Conservation (phyloP, 2,113 vertebrate genomes). For the Tapirus terrestris region DNA sequence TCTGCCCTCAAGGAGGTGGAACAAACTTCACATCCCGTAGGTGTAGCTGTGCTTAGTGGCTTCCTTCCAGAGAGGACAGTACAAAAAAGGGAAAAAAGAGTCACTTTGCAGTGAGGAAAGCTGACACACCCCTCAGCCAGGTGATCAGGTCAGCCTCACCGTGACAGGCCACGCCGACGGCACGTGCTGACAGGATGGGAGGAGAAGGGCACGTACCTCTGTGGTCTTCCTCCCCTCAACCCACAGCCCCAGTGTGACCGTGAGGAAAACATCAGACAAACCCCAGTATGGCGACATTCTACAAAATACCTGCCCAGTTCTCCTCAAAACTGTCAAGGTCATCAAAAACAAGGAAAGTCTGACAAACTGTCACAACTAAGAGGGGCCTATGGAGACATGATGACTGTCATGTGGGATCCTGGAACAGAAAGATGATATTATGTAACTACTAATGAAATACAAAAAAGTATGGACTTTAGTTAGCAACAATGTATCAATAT, state of each 20-base stretch:
- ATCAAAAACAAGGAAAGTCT: not conserved
- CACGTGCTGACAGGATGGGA: accelerated
- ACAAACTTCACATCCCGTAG: accelerated
- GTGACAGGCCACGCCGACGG: accelerated
- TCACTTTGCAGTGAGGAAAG: accelerated
- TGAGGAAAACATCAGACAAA: not conserved
- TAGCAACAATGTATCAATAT: accelerated
- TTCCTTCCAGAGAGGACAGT: too few species aligned
- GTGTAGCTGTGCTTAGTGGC: not conserved
- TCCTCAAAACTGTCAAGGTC: not conserved
- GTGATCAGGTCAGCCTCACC: not conserved
- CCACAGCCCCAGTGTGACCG: accelerated
- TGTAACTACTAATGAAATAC: accelerated
- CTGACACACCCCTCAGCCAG: not conserved
- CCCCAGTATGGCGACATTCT: not conserved
- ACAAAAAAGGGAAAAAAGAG: not conserved
- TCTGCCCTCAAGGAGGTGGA: not conserved
- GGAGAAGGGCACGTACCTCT: accelerated
- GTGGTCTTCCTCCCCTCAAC: not conserved
- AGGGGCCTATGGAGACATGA: not conserved
- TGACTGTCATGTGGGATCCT: not conserved
- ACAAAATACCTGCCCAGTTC: not conserved
- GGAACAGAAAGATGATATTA: not conserved
- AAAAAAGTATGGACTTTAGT: not conserved
- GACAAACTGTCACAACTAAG: not conserved